phyloP scores from a whole-genome alignment of 2,797 vertebrate species.

The Myoxocephalus aenaeus region DNA sequence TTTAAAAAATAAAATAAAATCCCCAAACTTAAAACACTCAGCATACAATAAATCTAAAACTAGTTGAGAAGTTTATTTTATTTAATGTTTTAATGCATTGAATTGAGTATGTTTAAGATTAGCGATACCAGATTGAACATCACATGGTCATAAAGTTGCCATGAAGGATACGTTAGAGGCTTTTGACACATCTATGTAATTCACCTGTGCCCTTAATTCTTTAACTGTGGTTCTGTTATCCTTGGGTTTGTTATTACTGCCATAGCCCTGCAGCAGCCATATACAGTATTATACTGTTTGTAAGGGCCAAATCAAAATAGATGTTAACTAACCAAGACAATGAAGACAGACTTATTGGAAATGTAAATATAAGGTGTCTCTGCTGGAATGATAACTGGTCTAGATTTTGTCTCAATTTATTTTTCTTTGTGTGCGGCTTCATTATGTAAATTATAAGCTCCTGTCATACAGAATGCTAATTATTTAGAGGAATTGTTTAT shows the following conservation, averaged over 20 bases:
- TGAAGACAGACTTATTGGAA: background rate
- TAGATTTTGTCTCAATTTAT: background rate
- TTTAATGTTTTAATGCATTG: background rate
- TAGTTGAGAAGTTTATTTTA: background rate
- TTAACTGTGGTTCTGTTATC: conserved; percentile 23
- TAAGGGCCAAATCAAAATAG: conserved; percentile 6
- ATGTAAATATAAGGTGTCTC: background rate
- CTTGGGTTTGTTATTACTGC: conserved; percentile 16
- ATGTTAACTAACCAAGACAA: background rate
- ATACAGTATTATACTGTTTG: background rate
- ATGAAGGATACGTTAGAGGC: background rate
- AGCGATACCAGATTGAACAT: background rate
- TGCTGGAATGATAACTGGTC: conserved; percentile 3
- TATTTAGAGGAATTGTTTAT: conserved; percentile 2
- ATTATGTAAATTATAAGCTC: background rate
- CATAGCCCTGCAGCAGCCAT: background rate
- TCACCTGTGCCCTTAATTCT: conserved; percentile 10
- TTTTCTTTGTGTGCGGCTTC: background rate
- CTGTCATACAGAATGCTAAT: background rate
- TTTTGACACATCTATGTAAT: background rate
- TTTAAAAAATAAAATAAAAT: background rate
- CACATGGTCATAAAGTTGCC: background rate
- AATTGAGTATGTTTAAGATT: background rate
- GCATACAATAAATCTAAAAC: background rate
- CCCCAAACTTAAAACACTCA: background rate